Percentiles rank a stretch among this genome's conserved stretches.
phyloP scores from a whole-genome alignment of 2,113 vertebrate genomes.

The Accipiter cooperii region DNA sequence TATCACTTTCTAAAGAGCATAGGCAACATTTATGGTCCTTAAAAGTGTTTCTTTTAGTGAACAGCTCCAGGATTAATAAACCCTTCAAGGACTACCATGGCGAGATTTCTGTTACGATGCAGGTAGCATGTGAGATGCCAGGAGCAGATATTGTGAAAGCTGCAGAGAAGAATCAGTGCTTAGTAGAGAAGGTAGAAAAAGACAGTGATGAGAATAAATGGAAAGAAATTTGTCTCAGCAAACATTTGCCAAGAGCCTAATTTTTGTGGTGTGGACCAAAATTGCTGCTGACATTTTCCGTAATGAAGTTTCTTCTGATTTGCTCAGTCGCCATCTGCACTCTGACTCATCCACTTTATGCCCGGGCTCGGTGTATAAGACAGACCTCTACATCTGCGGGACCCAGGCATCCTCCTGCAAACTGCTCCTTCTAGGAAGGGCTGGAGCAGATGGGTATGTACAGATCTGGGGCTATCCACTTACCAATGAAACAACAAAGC shows the following conservation, averaged over 20 bases:
- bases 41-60: background rate
- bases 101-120: background rate
- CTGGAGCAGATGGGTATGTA: background rate
- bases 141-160: background rate
- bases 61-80: background rate
- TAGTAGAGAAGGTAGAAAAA: background rate
- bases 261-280: background rate
- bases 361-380: background rate
- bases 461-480: background rate
- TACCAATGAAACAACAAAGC: background rate
- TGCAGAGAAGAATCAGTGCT: background rate
- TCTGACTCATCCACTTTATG: conserved; percentile 3
- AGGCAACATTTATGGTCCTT: background rate
- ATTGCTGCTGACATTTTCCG: conserved; percentile 10
- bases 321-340: background rate
- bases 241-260: background rate
- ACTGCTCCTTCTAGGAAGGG: background rate
- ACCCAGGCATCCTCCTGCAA: background rate
- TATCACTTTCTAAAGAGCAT: background rate
- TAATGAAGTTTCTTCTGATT: conserved; percentile 30
- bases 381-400: background rate
- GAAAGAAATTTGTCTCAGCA: background rate
- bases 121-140: background rate
- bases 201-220: conserved; percentile 3
- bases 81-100: background rate